phyloP scores from a whole-genome alignment of 2,797 vertebrate genomes.

The Neoniphon sammara region DNA sequence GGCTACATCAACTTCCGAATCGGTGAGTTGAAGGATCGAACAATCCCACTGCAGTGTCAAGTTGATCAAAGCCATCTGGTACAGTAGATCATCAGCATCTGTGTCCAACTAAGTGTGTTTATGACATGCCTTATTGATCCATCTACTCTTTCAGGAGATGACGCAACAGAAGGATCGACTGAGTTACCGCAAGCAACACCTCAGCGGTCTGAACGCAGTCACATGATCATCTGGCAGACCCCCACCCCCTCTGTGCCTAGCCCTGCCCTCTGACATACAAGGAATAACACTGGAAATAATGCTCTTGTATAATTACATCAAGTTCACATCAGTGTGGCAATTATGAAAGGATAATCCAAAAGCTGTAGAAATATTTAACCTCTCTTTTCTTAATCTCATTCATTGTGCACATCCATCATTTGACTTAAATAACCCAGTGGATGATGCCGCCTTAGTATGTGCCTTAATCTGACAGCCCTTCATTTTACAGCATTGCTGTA shows the following conservation, averaged over 20 bases:
- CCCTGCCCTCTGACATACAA: conserved; percentile 74
- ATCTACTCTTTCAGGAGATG: conserved; percentile 79
- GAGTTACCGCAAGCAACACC: conserved; percentile 76
- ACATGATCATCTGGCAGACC: conserved; percentile 89
- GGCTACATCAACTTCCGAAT: conserved; percentile 90
- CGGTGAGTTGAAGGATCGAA: conserved; percentile 73
- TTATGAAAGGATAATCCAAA: conserved; percentile 32
- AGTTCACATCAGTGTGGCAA: conserved; percentile 18
- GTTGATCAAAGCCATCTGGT: background rate
- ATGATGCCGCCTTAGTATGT: conserved; percentile 31
- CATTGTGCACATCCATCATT: conserved; percentile 22
- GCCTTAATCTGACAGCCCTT: conserved; percentile 36
- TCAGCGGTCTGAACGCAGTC: conserved; percentile 86
- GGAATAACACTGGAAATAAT: conserved; percentile 13
- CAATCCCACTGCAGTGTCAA: background rate
- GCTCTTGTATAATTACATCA: conserved; percentile 24
- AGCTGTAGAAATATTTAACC: conserved; percentile 10
- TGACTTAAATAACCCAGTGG: conserved; percentile 30
- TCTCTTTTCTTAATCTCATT: conserved; percentile 57
- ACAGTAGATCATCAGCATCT: background rate
- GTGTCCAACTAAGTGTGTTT: background rate
- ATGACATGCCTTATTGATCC: conserved; percentile 9
- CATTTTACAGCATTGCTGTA: conserved; percentile 28
- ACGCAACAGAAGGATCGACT: conserved; percentile 78
- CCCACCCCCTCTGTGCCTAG: conserved; percentile 70